These are phyloP conservation scores for Sceloporus undulatus DNA, from an alignment of 2,113 vertebrate genomes.

Conservation along the genomic window DNA sequence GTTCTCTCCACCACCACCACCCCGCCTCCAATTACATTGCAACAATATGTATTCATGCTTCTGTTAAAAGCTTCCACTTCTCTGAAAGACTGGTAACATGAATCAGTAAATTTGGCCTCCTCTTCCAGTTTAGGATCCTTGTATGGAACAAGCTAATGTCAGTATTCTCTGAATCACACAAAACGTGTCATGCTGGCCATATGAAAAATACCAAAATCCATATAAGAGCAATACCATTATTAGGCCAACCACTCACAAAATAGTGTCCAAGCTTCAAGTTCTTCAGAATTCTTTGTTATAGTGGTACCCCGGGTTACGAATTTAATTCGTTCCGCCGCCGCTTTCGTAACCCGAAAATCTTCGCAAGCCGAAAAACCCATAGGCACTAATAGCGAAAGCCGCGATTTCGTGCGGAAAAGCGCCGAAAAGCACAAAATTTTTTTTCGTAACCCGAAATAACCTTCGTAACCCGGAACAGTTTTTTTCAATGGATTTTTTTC, in stretches of 20 bases:
- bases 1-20: rapidly evolving
- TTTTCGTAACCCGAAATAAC: no score
- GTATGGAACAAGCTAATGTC: background rate
- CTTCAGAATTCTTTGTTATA: background rate
- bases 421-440: no score
- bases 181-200: background rate
- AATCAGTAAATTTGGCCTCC: background rate
- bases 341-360: no score
- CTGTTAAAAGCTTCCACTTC: background rate
- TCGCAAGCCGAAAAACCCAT: no score
- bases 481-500: no score
- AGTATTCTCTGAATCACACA: background rate
- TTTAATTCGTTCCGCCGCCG: no score
- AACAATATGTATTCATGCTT: rapidly evolving
- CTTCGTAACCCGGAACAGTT: no score
- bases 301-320: no score
- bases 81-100: constrained; percentile 28
- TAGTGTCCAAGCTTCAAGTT: background rate
- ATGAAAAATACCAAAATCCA: background rate
- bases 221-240: background rate
- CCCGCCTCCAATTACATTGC: rapidly evolving
- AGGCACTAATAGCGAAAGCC: no score
- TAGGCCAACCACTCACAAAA: background rate
- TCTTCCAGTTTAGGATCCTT: background rate
- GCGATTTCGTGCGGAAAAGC: no score